A percentile compares a stretch with the other conserved stretches of the same genome.
phyloP scores from a whole-genome alignment of 2,888 invertebrate species.

The Choreutis nemorana region DNA sequence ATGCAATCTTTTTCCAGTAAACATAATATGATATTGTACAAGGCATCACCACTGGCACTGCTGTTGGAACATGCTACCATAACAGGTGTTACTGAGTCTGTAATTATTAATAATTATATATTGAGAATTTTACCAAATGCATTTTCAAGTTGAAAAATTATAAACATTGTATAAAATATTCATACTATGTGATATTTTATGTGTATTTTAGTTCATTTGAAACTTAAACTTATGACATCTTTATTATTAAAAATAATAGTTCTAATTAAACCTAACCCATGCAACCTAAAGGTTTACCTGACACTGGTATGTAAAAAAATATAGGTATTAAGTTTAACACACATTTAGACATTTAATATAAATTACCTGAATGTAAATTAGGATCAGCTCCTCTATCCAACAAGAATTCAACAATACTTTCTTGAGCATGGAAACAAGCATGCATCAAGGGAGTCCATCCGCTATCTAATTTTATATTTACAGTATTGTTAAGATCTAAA shows the following conservation, averaged over 20 bases:
- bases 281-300: too few relatives aligned
- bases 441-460: slow-evolving; percentile 70
- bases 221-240: too few relatives aligned
- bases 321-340: too few relatives aligned
- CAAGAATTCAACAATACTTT: slow-evolving; percentile 54
- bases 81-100: slow-evolving; percentile 70
- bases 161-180: too few relatives aligned
- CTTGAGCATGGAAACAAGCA: slow-evolving; percentile 66
- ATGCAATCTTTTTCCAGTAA: slow-evolving; percentile 62
- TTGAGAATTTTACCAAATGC: slow-evolving; percentile 1
- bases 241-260: too few relatives aligned
- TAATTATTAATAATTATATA: slow-evolving; percentile 13
- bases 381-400: slow-evolving; percentile 66
- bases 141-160: too few relatives aligned
- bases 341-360: too few relatives aligned
- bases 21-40: slow-evolving; percentile 48
- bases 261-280: too few relatives aligned
- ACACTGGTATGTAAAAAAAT: too few relatives aligned
- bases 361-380: slow-evolving; percentile 51
- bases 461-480: slow-evolving; percentile 49
- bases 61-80: slow-evolving; percentile 71
- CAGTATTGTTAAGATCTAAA: slow-evolving; percentile 39
- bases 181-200: too few relatives aligned
- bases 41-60: slow-evolving; percentile 43
- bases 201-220: too few relatives aligned